These are phyloP conservation scores for Bettongia penicillata DNA, from an alignment of 2,113 vertebrate species.

Conservation along the genomic window DNA sequence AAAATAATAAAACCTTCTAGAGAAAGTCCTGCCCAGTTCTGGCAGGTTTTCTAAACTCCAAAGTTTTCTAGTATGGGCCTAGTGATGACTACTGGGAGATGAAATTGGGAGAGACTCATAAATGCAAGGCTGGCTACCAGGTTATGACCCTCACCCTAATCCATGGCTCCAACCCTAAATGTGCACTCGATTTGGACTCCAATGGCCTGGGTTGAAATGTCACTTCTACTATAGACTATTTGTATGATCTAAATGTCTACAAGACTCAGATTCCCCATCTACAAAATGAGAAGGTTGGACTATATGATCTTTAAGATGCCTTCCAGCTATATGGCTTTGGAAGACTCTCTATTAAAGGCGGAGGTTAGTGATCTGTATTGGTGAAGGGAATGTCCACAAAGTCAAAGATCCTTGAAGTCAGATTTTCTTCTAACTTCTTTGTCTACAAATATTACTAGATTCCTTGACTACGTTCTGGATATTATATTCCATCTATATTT, in stretches of 20 bases:
- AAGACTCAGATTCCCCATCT: not conserved
- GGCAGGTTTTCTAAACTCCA: conserved; percentile 50
- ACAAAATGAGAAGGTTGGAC: not conserved
- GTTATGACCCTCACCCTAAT: too few species aligned
- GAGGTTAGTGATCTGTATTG: too few species aligned
- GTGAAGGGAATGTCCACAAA: not conserved
- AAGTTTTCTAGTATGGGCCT: not conserved
- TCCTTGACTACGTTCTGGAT: not conserved
- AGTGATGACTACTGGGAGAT: conserved; percentile 47
- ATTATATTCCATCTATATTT: conserved; percentile 39
- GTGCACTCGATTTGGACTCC: not conserved
- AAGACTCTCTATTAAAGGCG: not conserved
- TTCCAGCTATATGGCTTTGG: not conserved
- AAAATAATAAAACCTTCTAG: conserved; percentile 35
- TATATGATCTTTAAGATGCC: not conserved
- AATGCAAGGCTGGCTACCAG: too few species aligned
- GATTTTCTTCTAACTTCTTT: not conserved
- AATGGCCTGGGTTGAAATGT: not conserved
- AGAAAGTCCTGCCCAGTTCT: conserved; percentile 34
- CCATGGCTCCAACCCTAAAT: too few species aligned
- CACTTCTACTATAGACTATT: too few species aligned
- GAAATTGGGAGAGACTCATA: not conserved
- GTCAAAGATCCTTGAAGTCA: not conserved
- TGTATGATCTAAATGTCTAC: not conserved
- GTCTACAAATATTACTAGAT: not conserved